Evolutionary conservation across 2,113 vertebrate genomes (phyloP).

Genomic region (Leucosticte australis): DNA sequence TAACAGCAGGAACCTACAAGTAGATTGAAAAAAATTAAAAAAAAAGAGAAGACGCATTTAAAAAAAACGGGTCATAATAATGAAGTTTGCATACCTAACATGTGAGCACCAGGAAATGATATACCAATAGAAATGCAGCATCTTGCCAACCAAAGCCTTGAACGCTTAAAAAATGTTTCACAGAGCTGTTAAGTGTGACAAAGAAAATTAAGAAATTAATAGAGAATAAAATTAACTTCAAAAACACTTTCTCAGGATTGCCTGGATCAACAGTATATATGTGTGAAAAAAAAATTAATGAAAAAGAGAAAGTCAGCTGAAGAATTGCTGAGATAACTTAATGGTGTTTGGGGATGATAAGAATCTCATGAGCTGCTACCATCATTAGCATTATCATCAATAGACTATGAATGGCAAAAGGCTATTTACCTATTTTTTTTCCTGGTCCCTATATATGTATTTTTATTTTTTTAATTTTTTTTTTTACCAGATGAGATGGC

Average conservation of each 20-base stretch:
- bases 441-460: too few relatives aligned
- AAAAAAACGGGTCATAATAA: neutral
- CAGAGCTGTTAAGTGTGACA: neutral
- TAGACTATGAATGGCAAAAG: neutral
- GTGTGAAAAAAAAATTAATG: neutral
- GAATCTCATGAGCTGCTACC: neutral
- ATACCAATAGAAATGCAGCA: neutral
- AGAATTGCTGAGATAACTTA: neutral
- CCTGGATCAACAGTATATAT: neutral
- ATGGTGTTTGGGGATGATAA: neutral
- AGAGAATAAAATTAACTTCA: neutral
- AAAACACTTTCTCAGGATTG: neutral
- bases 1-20: neutral
- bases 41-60: too few relatives aligned
- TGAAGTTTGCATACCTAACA: neutral
- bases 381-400: neutral
- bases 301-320: neutral
- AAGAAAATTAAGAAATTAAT: neutral
- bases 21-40: neutral
- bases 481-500: fast-evolving
- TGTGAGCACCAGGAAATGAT: neutral
- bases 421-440: fast-evolving
- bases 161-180: neutral
- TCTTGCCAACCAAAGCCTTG: neutral
- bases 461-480: neutral